Conservation (phyloP, 2,113 vertebrate species). For the Astatoreochromis straeleni region DNA sequence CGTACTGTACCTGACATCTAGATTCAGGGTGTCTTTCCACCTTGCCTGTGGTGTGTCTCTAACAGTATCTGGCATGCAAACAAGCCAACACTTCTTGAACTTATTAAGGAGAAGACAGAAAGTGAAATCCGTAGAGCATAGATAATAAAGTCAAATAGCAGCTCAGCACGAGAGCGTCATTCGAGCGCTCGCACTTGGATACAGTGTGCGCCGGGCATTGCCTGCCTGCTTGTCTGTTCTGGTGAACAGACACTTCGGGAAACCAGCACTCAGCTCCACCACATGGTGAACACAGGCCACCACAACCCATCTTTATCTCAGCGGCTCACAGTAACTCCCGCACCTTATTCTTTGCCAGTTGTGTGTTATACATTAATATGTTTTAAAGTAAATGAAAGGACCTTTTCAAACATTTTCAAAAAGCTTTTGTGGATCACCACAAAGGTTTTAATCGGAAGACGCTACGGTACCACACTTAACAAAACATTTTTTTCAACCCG, state of each 20-base stretch:
- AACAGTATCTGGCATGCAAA: neutral
- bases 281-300: slow-evolving; percentile 47
- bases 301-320: slow-evolving; percentile 26
- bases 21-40: neutral
- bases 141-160: slow-evolving; percentile 33
- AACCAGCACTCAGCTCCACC: slow-evolving; percentile 53
- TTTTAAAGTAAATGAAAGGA: neutral
- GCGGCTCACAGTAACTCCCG: neutral
- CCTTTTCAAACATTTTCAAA: neutral
- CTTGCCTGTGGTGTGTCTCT: neutral
- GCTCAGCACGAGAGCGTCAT: neutral
- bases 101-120: neutral
- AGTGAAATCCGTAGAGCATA: neutral
- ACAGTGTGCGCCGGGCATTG: slow-evolving; percentile 16
- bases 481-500: neutral
- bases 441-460: neutral
- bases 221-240: slow-evolving; percentile 1
- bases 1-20: neutral
- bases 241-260: neutral
- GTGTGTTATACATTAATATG: neutral
- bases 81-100: neutral
- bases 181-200: neutral
- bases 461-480: neutral
- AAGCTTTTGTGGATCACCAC: neutral
- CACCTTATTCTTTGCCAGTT: neutral